Evolutionary conservation across 2,888 invertebrate genomes (phyloP).

Genomic region (Ctenicera cuprea): DNA sequence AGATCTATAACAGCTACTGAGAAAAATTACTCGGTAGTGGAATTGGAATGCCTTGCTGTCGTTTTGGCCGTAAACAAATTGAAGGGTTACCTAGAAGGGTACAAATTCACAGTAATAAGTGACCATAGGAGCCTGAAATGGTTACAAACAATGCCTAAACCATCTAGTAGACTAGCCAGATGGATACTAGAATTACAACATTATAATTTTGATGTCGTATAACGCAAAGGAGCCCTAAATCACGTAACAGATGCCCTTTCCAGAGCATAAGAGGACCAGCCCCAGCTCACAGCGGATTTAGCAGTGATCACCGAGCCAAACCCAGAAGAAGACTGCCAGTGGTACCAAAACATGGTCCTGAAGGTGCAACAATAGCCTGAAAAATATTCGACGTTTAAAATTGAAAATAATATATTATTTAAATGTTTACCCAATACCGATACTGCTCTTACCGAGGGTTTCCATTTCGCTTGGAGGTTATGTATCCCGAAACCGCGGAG

Average conservation of each 20-base stretch:
- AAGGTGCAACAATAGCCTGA: background rate
- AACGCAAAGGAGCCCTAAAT: background rate
- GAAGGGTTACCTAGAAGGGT: too few relatives aligned
- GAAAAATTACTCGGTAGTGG: too few relatives aligned
- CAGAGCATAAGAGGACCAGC: background rate
- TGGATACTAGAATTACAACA: too few relatives aligned
- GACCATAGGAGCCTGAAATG: too few relatives aligned
- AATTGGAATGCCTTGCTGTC: background rate
- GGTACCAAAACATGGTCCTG: background rate
- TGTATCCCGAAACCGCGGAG: background rate
- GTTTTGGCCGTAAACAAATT: background rate
- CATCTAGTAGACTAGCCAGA: background rate
- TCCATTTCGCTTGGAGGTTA: background rate
- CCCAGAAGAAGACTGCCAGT: background rate
- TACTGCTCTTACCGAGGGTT: background rate
- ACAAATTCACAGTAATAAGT: too few relatives aligned
- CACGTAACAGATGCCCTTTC: too few relatives aligned
- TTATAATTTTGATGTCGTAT: too few relatives aligned
- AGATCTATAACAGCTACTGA: background rate
- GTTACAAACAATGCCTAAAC: background rate
- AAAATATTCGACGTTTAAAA: too few relatives aligned
- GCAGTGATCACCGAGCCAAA: background rate
- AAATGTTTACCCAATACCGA: too few relatives aligned
- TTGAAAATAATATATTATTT: too few relatives aligned
- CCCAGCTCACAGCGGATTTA: background rate